phyloP scores from a whole-genome alignment of 2,797 vertebrate genomes.

The Helicolenus hilgendorfi region DNA sequence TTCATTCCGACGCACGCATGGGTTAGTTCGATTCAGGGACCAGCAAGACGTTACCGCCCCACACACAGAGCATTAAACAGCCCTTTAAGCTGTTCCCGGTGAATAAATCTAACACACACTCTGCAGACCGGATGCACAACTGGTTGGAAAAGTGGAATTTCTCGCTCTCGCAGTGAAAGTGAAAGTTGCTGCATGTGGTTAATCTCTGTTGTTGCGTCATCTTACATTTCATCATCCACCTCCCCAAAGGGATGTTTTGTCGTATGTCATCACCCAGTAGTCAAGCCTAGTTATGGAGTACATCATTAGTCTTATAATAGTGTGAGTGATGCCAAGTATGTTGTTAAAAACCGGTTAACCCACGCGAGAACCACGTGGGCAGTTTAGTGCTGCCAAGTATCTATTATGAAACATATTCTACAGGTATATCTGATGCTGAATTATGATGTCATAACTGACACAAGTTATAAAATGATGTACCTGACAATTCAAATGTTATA shows the following conservation, averaged over 20 bases:
- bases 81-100: accelerated
- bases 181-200: neutral
- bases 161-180: slow-evolving; percentile 10
- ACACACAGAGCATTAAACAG: accelerated
- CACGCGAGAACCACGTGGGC: neutral
- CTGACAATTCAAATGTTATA: neutral
- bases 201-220: neutral
- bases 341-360: neutral
- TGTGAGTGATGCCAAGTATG: neutral
- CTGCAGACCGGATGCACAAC: neutral
- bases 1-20: neutral
- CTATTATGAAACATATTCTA: neutral
- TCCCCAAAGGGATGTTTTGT: accelerated
- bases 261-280: too few relatives aligned
- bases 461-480: neutral
- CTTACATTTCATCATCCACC: neutral
- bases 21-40: neutral
- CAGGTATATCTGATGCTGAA: too few relatives aligned
- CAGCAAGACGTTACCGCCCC: neutral
- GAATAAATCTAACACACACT: accelerated
- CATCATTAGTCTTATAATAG: too few relatives aligned
- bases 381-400: too few relatives aligned
- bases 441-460: neutral
- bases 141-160: neutral
- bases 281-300: neutral